phyloP scores from a whole-genome alignment of 2,113 vertebrate species.

The Rhodinocichla rosea region DNA sequence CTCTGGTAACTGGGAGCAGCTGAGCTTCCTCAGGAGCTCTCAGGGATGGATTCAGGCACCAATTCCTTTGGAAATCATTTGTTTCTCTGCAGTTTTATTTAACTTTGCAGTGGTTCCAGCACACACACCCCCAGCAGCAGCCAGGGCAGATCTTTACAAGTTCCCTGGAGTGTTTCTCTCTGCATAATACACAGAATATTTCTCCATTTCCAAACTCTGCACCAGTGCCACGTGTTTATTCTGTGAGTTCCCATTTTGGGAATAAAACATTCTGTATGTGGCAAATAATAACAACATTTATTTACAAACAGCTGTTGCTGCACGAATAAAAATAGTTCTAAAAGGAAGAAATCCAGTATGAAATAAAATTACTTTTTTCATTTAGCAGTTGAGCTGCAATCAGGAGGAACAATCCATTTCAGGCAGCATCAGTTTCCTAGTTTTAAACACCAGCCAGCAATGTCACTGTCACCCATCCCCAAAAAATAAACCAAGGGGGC shows the following conservation, averaged over 20 bases:
- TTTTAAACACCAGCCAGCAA: neutral
- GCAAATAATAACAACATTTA: neutral
- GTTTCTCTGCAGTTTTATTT: neutral
- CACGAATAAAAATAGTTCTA: neutral
- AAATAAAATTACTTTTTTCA: neutral
- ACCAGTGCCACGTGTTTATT: accelerated
- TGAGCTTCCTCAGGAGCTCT: neutral
- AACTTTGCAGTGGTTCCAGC: neutral
- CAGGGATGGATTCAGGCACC: neutral
- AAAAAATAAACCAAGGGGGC: neutral
- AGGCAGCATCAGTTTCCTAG: neutral
- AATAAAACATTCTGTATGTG: neutral
- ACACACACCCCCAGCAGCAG: neutral
- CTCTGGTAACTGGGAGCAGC: neutral
- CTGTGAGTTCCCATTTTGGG: accelerated
- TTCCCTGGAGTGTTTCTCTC: neutral
- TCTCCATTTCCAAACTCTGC: neutral
- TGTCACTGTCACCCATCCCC: accelerated
- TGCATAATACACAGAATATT: neutral
- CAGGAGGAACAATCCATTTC: neutral
- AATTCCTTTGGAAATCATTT: neutral
- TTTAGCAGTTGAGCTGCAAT: neutral
- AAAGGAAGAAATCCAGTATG: neutral
- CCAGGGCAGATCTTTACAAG: neutral
- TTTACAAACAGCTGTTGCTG: neutral